phyloP scores from a whole-genome alignment of 2,113 vertebrate species.

The Pao palembangensis region DNA sequence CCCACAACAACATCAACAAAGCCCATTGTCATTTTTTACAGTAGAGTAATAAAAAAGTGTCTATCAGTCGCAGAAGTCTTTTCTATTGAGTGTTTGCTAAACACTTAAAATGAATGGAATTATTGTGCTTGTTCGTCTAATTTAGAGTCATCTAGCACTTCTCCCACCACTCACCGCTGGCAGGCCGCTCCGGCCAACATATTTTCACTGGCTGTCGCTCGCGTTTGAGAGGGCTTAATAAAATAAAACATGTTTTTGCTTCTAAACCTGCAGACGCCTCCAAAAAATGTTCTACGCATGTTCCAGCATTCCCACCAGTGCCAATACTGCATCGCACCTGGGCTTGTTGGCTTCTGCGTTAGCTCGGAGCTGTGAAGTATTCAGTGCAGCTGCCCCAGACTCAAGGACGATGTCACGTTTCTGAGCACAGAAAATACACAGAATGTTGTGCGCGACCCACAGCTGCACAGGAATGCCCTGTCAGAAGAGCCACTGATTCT shows the following conservation, averaged over 20 bases:
- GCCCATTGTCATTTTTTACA: no score
- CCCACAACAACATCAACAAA: no score
- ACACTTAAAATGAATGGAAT: not conserved
- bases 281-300: constrained; percentile 25
- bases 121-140: not conserved
- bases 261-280: not conserved
- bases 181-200: not conserved
- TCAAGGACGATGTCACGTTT: constrained; percentile 14
- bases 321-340: constrained; percentile 65
- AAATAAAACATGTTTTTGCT: not conserved
- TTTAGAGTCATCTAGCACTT: no score
- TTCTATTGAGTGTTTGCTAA: no score
- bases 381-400: constrained; percentile 29
- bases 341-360: constrained; percentile 56
- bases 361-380: constrained; percentile 31
- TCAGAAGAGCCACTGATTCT: no score
- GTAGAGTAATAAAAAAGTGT: no score
- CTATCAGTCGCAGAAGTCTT: no score
- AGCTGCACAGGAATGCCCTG: no score
- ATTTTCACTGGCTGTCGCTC: not conserved
- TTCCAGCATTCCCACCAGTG: constrained; percentile 45
- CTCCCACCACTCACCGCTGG: not conserved
- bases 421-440: not conserved
- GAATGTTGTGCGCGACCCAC: not conserved
- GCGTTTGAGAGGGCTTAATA: not conserved